These are phyloP conservation scores for Gadus chalcogrammus DNA, from an alignment of 2,113 vertebrate species.

Conservation along the genomic window DNA sequence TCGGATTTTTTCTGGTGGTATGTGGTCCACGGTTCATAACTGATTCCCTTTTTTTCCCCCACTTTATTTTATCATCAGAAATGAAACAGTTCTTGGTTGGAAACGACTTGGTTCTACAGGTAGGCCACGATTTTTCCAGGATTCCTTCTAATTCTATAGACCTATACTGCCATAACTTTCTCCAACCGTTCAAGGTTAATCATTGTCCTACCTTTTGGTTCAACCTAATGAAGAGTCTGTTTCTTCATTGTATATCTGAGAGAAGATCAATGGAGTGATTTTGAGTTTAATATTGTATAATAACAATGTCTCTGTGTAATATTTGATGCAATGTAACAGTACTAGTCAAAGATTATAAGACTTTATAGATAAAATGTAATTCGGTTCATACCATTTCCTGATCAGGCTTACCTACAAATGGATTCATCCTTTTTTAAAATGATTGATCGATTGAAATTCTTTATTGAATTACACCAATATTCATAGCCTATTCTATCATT, in stretches of 20 bases:
- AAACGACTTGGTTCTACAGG: slow-evolving; percentile 51
- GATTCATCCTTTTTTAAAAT: neutral
- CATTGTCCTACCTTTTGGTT: slow-evolving; percentile 32
- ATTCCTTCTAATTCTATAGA: slow-evolving; percentile 22
- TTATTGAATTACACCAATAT: neutral
- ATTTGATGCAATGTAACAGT: neutral
- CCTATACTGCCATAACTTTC: slow-evolving; percentile 45
- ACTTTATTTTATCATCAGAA: slow-evolving; percentile 7
- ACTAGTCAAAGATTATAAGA: no score
- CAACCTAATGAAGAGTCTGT: slow-evolving; percentile 11
- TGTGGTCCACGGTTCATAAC: slow-evolving; percentile 40
- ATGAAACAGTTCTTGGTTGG: slow-evolving; percentile 25
- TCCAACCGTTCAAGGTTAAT: slow-evolving; percentile 40
- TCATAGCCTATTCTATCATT: neutral
- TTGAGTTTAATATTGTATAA: no score
- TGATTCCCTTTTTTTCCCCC: slow-evolving; percentile 49
- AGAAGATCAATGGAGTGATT: no score
- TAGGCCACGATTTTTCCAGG: slow-evolving; percentile 22
- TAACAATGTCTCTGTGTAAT: neutral
- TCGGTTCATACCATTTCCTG: no score
- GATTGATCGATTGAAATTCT: no score
- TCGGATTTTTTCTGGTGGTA: slow-evolving; percentile 52
- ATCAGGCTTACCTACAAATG: neutral
- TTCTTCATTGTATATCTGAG: neutral
- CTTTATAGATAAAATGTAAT: no score